phyloP scores from a whole-genome alignment of 1,140 invertebrate species.

The Littorina saxatilis region DNA sequence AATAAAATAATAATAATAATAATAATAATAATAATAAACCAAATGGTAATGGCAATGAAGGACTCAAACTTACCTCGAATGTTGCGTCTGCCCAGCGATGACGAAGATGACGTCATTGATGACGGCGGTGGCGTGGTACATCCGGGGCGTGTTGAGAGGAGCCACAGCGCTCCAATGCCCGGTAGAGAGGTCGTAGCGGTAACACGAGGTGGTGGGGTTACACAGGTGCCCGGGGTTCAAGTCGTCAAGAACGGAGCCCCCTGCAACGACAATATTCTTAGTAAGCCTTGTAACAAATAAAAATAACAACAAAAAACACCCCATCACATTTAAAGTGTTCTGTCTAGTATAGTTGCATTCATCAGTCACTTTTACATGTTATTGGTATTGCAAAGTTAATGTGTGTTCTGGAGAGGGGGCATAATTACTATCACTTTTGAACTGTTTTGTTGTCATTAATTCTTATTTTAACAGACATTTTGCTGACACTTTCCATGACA shows the following conservation, averaged over 20 bases:
- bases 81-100: constrained; percentile 29
- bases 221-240: constrained; percentile 32
- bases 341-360: too few relatives aligned
- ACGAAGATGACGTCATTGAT: constrained; percentile 19
- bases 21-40: too few relatives aligned
- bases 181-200: constrained; percentile 10
- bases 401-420: too few relatives aligned
- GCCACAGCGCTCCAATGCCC: constrained; percentile 22
- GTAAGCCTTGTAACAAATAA: neutral
- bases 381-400: too few relatives aligned
- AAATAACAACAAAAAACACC: too few relatives aligned
- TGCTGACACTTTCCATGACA: too few relatives aligned
- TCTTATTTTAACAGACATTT: too few relatives aligned
- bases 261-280: neutral
- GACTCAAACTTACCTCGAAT: constrained; percentile 16
- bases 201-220: constrained; percentile 25
- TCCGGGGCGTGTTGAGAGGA: constrained; percentile 17
- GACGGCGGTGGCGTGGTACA: constrained; percentile 37
- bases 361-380: too few relatives aligned
- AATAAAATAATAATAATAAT: too few relatives aligned
- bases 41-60: too few relatives aligned
- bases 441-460: too few relatives aligned
- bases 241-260: constrained; percentile 31
- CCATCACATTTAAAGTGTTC: neutral
- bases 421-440: too few relatives aligned